Conservation (phyloP, 1,140 invertebrate genomes). For the Thaumatotibia leucotreta region DNA sequence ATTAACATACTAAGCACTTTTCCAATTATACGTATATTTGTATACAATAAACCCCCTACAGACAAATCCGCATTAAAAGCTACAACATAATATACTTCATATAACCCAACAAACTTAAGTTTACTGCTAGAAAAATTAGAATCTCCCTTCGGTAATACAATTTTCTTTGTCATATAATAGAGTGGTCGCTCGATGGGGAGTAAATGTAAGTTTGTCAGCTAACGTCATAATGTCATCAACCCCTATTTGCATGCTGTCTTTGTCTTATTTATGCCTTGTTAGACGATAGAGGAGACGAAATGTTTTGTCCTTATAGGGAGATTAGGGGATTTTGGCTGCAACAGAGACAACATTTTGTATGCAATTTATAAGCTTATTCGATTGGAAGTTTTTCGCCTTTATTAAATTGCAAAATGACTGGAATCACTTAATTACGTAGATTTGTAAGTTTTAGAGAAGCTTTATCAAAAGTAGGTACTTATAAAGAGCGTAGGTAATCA, state of each 20-base stretch:
- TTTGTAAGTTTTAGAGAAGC: no score
- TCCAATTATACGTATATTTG: not conserved
- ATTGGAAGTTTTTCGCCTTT: no score
- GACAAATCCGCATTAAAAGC: not conserved
- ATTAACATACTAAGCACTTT: not conserved
- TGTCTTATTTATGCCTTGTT: not conserved
- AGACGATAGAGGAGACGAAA: not conserved
- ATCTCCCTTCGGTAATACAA: not conserved
- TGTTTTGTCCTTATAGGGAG: not conserved
- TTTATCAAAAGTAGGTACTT: no score
- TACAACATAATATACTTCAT: not conserved
- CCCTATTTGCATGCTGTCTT: conserved; percentile 9
- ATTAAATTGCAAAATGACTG: no score
- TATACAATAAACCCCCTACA: not conserved
- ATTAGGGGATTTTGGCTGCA: not conserved
- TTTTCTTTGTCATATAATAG: not conserved
- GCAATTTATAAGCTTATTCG: no score
- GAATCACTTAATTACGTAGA: no score
- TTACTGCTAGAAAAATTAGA: not conserved
- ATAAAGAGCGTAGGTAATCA: no score
- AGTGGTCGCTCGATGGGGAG: not conserved
- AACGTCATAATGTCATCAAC: conserved; percentile 18
- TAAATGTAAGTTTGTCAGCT: not conserved
- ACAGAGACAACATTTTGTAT: no score
- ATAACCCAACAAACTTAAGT: not conserved